Evolutionary conservation across 2,113 vertebrate genomes (phyloP).

Genomic region (Phalacrocorax pelagicus): DNA sequence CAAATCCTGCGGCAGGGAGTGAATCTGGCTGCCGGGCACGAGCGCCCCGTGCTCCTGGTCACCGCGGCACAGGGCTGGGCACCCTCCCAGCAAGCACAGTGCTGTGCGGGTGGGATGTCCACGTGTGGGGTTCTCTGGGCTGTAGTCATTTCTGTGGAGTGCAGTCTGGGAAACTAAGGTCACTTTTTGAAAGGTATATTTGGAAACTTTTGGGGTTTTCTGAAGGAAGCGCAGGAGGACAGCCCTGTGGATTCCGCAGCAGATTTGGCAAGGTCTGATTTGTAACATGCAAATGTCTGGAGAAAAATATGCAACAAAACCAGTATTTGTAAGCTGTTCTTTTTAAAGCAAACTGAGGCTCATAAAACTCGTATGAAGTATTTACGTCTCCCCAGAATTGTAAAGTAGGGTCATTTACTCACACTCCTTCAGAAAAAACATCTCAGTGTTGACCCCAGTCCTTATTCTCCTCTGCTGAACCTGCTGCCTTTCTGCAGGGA

Average conservation of each 20-base stretch:
- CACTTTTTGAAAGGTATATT: not conserved
- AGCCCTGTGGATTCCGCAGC: accelerated
- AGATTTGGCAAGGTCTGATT: not conserved
- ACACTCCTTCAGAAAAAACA: not conserved
- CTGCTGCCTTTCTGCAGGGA: not conserved
- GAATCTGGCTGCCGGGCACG: no score
- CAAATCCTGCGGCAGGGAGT: not conserved
- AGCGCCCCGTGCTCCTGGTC: accelerated
- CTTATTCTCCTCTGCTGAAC: not conserved
- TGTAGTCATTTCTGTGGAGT: not conserved
- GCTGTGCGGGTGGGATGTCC: accelerated
- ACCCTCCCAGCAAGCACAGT: accelerated
- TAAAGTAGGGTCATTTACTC: not conserved
- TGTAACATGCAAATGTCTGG: not conserved
- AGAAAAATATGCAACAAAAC: not conserved
- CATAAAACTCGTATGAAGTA: not conserved
- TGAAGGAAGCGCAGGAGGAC: not conserved
- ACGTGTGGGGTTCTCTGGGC: not conserved
- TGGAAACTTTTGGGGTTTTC: not conserved
- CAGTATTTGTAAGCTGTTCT: not conserved
- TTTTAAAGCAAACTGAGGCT: not conserved
- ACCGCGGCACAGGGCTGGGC: accelerated
- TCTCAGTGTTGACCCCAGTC: not conserved
- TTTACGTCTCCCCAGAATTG: not conserved
- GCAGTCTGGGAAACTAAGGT: not conserved